phyloP scores from a whole-genome alignment of 2,113 vertebrate genomes.

The Entelurus aequoreus region DNA sequence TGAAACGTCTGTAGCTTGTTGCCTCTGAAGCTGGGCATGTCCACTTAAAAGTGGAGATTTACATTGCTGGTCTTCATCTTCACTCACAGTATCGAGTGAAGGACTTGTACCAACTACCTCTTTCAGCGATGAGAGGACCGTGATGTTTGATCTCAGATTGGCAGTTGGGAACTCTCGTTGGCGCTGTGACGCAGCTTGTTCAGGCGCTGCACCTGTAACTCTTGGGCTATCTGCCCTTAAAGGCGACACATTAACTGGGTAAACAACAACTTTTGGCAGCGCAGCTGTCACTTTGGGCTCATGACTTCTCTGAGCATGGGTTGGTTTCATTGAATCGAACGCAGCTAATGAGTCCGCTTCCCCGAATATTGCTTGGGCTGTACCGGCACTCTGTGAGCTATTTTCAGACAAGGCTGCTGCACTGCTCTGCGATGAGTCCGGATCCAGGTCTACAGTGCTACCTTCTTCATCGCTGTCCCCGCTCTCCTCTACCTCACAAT shows the following conservation, averaged over 20 bases:
- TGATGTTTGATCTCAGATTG: constrained; percentile 62
- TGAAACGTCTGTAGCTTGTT: constrained; percentile 91
- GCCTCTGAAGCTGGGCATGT: constrained; percentile 91
- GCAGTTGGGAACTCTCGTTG: constrained; percentile 78
- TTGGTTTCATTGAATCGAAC: constrained; percentile 67
- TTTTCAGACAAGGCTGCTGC: constrained; percentile 69
- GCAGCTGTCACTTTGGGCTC: constrained; percentile 77
- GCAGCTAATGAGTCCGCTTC: constrained; percentile 43
- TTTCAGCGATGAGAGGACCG: constrained; percentile 71
- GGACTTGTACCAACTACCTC: constrained; percentile 74
- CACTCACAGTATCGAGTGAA: constrained; percentile 66
- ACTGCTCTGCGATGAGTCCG: constrained; percentile 77
- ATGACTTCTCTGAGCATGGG: constrained; percentile 56
- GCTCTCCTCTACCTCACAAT: constrained; percentile 89
- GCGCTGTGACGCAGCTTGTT: constrained; percentile 76
- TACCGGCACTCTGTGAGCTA: constrained; percentile 63
- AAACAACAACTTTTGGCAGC: constrained; percentile 91
- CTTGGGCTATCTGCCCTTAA: constrained; percentile 83
- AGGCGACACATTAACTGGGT: constrained; percentile 83
- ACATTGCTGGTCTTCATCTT: constrained; percentile 78
- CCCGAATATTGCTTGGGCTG: constrained; percentile 54
- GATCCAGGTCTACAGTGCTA: constrained; percentile 77
- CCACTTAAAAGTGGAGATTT: constrained; percentile 63
- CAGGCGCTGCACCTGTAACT: constrained; percentile 73
- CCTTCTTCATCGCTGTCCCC: constrained; percentile 93